Evolutionary conservation across 2,113 vertebrate genomes (phyloP), one percentile per base, ranked within the genome.

Genomic region (Regulus satrapa): DNA sequence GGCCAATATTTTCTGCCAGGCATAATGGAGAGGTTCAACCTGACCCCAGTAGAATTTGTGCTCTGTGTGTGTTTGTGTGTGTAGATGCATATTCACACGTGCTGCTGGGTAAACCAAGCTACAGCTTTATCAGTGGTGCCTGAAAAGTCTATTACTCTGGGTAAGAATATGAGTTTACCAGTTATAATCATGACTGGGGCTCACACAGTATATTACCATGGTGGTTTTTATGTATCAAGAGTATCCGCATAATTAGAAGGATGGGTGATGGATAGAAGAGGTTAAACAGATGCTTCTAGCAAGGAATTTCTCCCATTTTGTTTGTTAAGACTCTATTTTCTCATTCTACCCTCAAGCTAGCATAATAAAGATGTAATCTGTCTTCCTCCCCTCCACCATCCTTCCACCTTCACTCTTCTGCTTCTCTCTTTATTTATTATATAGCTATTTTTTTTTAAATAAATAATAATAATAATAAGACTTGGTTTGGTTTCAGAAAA

Each of bases 301-400:
- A 36, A 79, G 5, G 63, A 69, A 26, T 74, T 86, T 77, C 32
- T 18, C 12, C 28, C 9, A 61, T 76, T 86, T 46, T 66, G 18
- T 66, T 86, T 88, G n/a, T 73, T 80, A 66, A 68, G 26, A 83
- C 19, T 45, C 58, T 66, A 4, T 80, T 92, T 95, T 92, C 34
- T 61, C 17, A 32, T 84, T 92, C 38, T 81, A 20, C 11, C 32
- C 55, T 18, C 3, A 3, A 66, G 55, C 15, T 62, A 58, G 29
- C 38, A 69, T 46, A 76, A 69, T 76, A 68, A 80, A 80, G 25
- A 40, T 13, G 17, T 36, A 51, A 73, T 66, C 28, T 85, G 5
- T 72, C 36, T 94, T 73, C 16, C 23, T 69, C 4, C 12, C 5
- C 0, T 8, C 26, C 18, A 13, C 41, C 9, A 18, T 24, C 12